Base-by-base conservation (phyloP, 1,140 invertebrate genomes). In the Steinernema khuongi region DNA sequence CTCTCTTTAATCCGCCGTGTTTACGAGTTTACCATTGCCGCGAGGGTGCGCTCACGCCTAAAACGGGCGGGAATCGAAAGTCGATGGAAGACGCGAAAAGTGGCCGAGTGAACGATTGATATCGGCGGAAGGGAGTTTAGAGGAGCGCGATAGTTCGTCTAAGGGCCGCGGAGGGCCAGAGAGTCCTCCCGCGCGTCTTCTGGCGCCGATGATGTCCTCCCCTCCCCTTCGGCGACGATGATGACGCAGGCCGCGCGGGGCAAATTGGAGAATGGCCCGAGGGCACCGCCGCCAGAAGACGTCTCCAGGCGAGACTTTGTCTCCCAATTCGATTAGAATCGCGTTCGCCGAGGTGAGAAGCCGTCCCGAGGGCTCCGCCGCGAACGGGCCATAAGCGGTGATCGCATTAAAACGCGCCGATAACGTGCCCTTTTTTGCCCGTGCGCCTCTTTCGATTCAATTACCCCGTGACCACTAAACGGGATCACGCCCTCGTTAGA, bases 1-100 rank as follows among this genome's bases (percentile, higher is more conserved):
- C 50, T 60, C 50, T 11, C 50, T 60, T 22, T 60, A 60, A 60
- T 60, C 50, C 50, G 50, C 50, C 50, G 50, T 60, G 50, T 60
- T 60, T 60, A 60, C 50, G 50, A 11, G 50, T 26, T 60, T 60
- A 17, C 50, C 50, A 60, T 22, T 4, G 50, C 14, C 14, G 22
- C 26, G 50, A 7, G 50, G 50, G 22, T 22, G 50, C 50, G 50
- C 50, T 14, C 19, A 60, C 7, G 50, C 50, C 50, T 4, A 60
- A 60, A 60, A 4, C 50, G 50, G 50, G 36, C 36, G 36, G 7
- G 36, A 41, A 60, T 60, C 50, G 50, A 60, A 60, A 60, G 50
- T 60, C 50, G 50, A 60, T 60, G 50, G 26, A 60, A 60, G 4
- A 22, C 50, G 7, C 7, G n/a, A 41, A 41, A 41, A 41, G 36